phyloP scores from a whole-genome alignment of 2,113 vertebrate species.

The Oryzias javanicus region DNA sequence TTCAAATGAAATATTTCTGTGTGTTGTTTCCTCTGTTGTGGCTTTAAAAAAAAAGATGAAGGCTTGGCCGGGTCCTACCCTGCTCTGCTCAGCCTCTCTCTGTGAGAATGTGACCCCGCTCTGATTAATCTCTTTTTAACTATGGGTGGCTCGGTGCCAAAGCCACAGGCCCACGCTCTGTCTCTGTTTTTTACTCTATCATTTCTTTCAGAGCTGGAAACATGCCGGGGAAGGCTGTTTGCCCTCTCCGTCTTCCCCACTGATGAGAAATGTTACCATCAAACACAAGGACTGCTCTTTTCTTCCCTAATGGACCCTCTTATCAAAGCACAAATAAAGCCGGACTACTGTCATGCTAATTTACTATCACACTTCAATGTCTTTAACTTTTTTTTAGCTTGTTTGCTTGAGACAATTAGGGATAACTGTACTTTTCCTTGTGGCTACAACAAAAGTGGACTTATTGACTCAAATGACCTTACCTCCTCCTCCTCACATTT shows the following conservation, averaged over 20 bases:
- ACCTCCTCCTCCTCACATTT: not conserved
- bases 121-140: slow-evolving; percentile 78
- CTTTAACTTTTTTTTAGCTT: not conserved
- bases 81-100: slow-evolving; percentile 45
- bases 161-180: slow-evolving; percentile 48
- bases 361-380: not conserved
- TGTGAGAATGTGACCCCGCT: slow-evolving; percentile 69
- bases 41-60: slow-evolving; percentile 32
- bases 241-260: slow-evolving; percentile 31
- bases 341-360: not conserved
- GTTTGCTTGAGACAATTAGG: not conserved
- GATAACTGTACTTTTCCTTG: not conserved
- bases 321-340: slow-evolving; percentile 9
- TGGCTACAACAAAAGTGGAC: not conserved
- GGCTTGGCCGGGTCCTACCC: slow-evolving; percentile 21
- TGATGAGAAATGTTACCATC: slow-evolving; percentile 36
- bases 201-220: slow-evolving; percentile 55
- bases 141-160: slow-evolving; percentile 57
- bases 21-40: slow-evolving; percentile 11
- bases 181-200: slow-evolving; percentile 50
- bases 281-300: slow-evolving; percentile 23
- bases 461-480: not conserved
- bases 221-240: slow-evolving; percentile 40
- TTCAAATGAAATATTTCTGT: slow-evolving; percentile 6
- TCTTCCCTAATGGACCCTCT: slow-evolving; percentile 21